Conservation (phyloP, 2,113 vertebrate species). For the Catagonus wagneri region DNA sequence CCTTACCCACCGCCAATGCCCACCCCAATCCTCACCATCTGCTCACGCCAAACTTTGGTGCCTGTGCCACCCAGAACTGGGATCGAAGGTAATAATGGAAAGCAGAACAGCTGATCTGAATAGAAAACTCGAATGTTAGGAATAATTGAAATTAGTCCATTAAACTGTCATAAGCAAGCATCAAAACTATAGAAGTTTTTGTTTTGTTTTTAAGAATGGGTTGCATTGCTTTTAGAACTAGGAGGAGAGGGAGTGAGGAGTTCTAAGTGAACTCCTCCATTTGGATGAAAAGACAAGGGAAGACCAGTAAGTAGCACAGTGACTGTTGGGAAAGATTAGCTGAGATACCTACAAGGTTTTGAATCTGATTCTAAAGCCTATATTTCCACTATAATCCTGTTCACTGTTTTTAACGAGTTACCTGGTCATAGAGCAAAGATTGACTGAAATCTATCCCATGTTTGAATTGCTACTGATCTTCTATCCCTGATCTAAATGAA, state of each 20-base stretch:
- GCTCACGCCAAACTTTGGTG: not conserved
- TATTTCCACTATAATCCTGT: not conserved
- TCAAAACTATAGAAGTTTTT: not conserved
- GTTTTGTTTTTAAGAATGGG: conserved; percentile 29
- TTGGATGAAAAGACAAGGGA: not conserved
- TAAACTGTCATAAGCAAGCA: not conserved
- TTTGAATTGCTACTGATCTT: conserved; percentile 44
- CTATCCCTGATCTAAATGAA: not conserved
- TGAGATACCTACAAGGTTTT: not conserved
- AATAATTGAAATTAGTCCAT: conserved; percentile 13
- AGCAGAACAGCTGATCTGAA: not conserved
- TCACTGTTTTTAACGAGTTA: not conserved
- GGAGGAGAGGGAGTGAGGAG: not conserved
- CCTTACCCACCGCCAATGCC: not conserved
- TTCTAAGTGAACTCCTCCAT: not conserved
- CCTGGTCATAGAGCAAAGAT: not conserved
- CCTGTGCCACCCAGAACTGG: not conserved
- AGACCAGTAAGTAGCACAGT: not conserved
- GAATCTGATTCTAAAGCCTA: conserved; percentile 15
- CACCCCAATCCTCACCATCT: not conserved
- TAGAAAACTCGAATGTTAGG: not conserved
- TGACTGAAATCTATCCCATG: conserved; percentile 33
- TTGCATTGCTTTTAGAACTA: conserved; percentile 46
- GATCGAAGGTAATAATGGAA: not conserved
- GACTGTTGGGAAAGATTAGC: not conserved